Conservation (phyloP, 2,113 vertebrate species). For the Ailuropoda melanoleuca region DNA sequence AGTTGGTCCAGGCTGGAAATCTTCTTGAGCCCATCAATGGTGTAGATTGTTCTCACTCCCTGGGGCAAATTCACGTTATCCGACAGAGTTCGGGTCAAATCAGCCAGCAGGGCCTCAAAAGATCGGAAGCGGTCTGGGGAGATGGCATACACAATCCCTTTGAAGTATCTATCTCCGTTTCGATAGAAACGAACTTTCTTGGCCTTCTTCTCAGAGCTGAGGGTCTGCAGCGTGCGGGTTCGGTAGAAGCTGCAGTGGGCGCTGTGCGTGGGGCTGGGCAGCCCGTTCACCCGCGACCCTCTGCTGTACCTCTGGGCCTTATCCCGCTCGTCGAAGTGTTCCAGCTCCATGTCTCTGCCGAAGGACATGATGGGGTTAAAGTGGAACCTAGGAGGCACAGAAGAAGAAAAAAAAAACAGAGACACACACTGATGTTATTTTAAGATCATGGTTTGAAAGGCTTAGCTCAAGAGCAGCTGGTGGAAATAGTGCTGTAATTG, state of each 20-base stretch:
- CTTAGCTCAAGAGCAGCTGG: background rate
- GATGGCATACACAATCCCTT: constrained; percentile 98
- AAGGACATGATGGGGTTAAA: constrained; percentile 82
- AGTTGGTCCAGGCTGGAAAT: constrained; percentile 94
- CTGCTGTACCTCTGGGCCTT: constrained; percentile 94
- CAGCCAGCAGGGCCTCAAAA: constrained; percentile 95
- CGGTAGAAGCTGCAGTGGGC: constrained; percentile 99
- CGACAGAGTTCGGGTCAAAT: constrained; percentile 96
- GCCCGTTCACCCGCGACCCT: constrained; percentile 93
- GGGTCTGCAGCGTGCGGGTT: constrained; percentile 95
- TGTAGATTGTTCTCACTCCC: constrained; percentile 96
- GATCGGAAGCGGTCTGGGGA: constrained; percentile 96
- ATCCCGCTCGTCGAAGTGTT: constrained; percentile 98
- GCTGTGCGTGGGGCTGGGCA: constrained; percentile 98
- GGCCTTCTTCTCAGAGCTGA: constrained; percentile 97
- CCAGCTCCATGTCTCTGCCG: constrained; percentile 94
- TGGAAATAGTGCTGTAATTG: background rate
- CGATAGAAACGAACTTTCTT: constrained; percentile 99
- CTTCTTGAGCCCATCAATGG: constrained; percentile 92
- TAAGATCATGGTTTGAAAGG: background rate
- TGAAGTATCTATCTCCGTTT: constrained; percentile 98
- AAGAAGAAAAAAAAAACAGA: constrained; percentile 31
- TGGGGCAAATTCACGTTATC: constrained; percentile 98
- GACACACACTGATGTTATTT: constrained; percentile 8
- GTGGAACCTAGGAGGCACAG: constrained; percentile 74